These are phyloP conservation scores for Gavialis gangeticus DNA, from an alignment of 2,113 vertebrate species.

Conservation along the genomic window DNA sequence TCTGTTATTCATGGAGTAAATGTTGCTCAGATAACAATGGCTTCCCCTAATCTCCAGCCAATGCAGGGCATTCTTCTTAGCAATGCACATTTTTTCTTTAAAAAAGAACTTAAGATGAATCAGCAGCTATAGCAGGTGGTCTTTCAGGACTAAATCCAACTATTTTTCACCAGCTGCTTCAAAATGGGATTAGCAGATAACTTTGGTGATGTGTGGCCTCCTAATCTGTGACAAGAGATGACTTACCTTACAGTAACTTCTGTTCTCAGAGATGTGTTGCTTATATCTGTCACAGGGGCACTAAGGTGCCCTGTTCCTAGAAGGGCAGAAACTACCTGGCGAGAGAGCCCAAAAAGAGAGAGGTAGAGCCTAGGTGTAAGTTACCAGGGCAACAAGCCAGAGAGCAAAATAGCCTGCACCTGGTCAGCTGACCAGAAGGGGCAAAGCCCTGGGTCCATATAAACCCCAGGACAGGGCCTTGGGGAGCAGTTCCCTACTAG, in stretches of 20 bases:
- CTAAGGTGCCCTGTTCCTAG: too few relatives aligned
- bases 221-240: background rate
- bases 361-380: too few relatives aligned
- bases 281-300: too few relatives aligned
- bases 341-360: too few relatives aligned
- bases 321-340: too few relatives aligned
- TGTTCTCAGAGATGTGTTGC: background rate
- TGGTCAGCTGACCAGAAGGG: too few relatives aligned
- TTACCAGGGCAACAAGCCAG: too few relatives aligned
- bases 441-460: too few relatives aligned
- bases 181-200: background rate
- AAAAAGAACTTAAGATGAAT: accelerated
- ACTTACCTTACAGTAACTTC: background rate
- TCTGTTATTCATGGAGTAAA: background rate
- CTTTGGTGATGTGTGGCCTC: background rate
- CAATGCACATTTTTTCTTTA: accelerated
- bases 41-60: background rate
- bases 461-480: too few relatives aligned
- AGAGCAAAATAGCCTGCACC: too few relatives aligned
- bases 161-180: background rate
- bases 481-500: too few relatives aligned
- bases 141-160: background rate
- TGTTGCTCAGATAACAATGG: background rate
- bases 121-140: background rate
- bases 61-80: background rate